Conservation (phyloP, 1,140 invertebrate genomes). For the Wasmannia auropunctata region DNA sequence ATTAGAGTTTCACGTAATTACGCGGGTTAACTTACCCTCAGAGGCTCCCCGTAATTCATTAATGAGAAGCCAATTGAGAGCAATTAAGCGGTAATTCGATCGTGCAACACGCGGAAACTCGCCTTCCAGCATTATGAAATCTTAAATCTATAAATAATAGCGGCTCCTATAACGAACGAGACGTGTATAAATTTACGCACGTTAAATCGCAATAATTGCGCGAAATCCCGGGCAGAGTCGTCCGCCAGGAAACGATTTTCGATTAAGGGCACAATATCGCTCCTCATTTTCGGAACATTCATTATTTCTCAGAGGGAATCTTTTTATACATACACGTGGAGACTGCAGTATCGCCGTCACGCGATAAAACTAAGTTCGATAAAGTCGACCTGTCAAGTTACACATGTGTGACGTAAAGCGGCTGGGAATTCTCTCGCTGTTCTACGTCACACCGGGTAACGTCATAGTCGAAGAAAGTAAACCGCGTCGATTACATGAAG, state of each 20-base stretch:
- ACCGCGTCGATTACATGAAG: slow-evolving; percentile 34
- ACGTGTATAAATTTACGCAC: not conserved
- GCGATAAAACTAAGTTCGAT: slow-evolving; percentile 22
- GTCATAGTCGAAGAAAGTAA: slow-evolving; percentile 46
- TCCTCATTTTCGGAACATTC: not conserved
- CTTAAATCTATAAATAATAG: not conserved
- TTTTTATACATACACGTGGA: not conserved
- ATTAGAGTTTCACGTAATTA: slow-evolving; percentile 31
- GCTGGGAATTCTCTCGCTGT: not conserved
- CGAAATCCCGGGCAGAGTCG: no score
- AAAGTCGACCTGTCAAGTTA: slow-evolving; percentile 19
- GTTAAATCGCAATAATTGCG: not conserved
- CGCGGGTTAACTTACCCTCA: not conserved
- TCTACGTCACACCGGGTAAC: slow-evolving; percentile 31
- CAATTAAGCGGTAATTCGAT: slow-evolving; percentile 43
- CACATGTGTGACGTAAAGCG: slow-evolving; percentile 32
- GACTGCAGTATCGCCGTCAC: not conserved
- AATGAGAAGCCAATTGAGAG: slow-evolving; percentile 38
- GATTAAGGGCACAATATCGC: not conserved
- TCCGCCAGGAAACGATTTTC: not conserved
- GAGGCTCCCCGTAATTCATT: not conserved
- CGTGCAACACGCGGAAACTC: not conserved
- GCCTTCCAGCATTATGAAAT: not conserved
- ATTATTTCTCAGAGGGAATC: not conserved
- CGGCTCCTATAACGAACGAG: not conserved